Conservation (phyloP, 2,113 vertebrate genomes). For the Vicugna pacos region DNA sequence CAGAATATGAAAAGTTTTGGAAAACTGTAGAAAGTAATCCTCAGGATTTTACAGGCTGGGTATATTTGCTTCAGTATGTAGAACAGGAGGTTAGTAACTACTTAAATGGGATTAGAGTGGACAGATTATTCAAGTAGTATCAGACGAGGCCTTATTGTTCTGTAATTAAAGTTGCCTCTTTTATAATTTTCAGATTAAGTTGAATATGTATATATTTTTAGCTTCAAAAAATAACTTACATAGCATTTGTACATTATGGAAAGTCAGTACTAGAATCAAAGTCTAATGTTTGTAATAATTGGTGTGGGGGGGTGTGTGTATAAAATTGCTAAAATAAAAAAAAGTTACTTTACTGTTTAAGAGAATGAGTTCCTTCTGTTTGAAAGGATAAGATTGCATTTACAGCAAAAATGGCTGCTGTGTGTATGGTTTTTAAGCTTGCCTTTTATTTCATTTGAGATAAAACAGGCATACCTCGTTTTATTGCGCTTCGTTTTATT, state of each 20-base stretch:
- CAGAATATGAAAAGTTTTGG: constrained; percentile 96
- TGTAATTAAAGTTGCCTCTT: constrained; percentile 28
- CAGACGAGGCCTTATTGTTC: constrained; percentile 11
- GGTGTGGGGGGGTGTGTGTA: neutral
- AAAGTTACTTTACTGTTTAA: constrained; percentile 22
- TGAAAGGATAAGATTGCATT: neutral
- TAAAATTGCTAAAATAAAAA: constrained; percentile 39
- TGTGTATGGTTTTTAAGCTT: constrained; percentile 15
- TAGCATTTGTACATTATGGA: neutral
- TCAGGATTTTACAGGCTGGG: constrained; percentile 99
- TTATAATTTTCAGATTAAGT: constrained; percentile 55
- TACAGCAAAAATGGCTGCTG: neutral
- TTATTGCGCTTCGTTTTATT: neutral
- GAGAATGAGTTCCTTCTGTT: constrained; percentile 52
- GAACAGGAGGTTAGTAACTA: constrained; percentile 95
- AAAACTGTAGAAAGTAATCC: constrained; percentile 96
- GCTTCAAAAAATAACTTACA: constrained; percentile 2
- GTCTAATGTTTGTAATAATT: neutral
- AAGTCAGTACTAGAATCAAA: neutral
- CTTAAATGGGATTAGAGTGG: constrained; percentile 38
- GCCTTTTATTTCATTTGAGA: constrained; percentile 17
- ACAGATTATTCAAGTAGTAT: neutral
- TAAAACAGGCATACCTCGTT: neutral
- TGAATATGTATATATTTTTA: constrained; percentile 44
- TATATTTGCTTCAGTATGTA: constrained; percentile 97